Evolutionary conservation across 2,113 vertebrate genomes (phyloP), one percentile per base, ranked within the genome.

Genomic region (Plestiodon gilberti): DNA sequence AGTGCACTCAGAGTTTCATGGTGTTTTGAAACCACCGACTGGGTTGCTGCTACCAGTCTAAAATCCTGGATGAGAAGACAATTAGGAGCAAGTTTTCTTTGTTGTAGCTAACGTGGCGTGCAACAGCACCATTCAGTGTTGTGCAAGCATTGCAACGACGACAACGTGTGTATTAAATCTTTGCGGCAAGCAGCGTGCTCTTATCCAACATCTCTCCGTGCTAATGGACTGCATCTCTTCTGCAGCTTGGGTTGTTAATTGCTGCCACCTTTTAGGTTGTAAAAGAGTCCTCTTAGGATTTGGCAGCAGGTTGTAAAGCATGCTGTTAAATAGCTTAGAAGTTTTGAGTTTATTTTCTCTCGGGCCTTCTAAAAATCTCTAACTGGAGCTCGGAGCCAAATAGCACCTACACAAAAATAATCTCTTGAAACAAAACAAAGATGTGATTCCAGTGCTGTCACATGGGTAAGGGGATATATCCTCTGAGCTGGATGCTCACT

Each of bases 341-440:
- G 70, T 75, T 81, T 61, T 30, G 70, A 38, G 61, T 87, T 87
- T 87, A 81, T 75, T 81, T 81, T 75, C 70, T 55, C 78, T 65
- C 15, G 13, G 71, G 70, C 57, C 70, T 55, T 33, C 40, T 64
- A 65, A 87, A 57, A 78, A 38, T 14, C 20, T 81, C 70, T 43
- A 87, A 9, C 59, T 74, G 69, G 69, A 81, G 17, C 40, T 48
- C 57, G 1, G 52, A 78, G 11, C 52, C 84, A 70, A 82, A 71
- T 78, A 86, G 65, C 69, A 86, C 33, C 76, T 64, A 1, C 0
- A 30, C 40, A 1, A 59, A 2, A 76, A 71, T 81, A 23, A 81
- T 65, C 40, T 25, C 30, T 15, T 65, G 71, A 52, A 81, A 80
- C n/a, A 33, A n/a, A 62, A 57, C 7, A 78, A 59, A 65, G 23